Conservation (phyloP, 1,140 invertebrate genomes). For the Hypsibius dujardini region DNA sequence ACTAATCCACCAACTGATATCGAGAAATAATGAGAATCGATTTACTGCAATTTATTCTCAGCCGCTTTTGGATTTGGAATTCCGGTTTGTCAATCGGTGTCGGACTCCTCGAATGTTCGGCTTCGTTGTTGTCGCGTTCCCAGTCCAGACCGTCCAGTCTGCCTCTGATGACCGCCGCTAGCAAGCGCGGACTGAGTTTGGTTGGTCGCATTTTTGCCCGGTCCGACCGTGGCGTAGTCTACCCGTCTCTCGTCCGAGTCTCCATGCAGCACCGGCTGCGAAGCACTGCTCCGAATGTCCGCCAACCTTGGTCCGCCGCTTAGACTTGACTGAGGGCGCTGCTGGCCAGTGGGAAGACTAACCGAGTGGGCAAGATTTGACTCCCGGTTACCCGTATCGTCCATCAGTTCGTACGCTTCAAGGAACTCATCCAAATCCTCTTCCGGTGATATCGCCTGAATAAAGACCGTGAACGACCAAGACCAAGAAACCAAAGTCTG, state of each 20-base stretch:
- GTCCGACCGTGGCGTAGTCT: background rate
- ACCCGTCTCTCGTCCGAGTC: background rate
- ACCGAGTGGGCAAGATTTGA: background rate
- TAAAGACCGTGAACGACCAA: too few species aligned
- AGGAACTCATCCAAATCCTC: conserved; percentile 7
- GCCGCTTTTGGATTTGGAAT: background rate
- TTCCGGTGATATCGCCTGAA: background rate
- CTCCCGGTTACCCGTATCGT: background rate
- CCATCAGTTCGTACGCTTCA: background rate
- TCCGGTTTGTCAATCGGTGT: background rate
- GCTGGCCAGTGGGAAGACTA: background rate
- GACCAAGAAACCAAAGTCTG: too few species aligned
- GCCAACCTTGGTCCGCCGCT: too few species aligned
- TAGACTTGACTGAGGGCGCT: too few species aligned
- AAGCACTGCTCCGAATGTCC: background rate
- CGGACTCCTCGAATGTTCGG: background rate
- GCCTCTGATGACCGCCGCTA: too few species aligned
- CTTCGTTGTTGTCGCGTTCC: background rate
- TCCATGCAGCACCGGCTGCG: background rate
- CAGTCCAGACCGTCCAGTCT: background rate
- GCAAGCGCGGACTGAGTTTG: too few species aligned
- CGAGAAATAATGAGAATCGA: background rate
- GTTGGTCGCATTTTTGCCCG: too few species aligned
- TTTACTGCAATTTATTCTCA: background rate
- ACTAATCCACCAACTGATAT: too few species aligned